Evolutionary conservation across 1,140 invertebrate species (phyloP), one percentile per base, ranked within the genome.

Genomic region (Rhizoglyphus robini): DNA sequence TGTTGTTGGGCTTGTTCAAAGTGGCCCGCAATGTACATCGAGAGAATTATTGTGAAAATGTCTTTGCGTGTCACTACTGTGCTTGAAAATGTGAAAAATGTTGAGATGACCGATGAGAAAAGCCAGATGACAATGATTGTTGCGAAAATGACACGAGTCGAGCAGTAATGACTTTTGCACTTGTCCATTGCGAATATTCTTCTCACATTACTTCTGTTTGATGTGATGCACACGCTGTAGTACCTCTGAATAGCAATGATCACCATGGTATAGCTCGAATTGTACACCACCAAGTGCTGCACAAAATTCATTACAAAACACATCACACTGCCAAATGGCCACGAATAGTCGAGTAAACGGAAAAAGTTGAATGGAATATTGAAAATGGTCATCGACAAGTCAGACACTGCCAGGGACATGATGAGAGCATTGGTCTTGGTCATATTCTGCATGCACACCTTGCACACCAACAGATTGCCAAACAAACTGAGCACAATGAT

Each of bases 381-480:
- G 67, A 91, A 83, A 0, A 90, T 69, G 0, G 87, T 85, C 82
- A 92, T 88, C 31, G 89, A 75, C 23, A 92, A 83, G 73, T 92
- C 88, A 25, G 87, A 87, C 8, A 90, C 76, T 0, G 89, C 87
- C 62, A 92, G 27, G n/a, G 32, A 61, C 25, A 61, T 25, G 2
- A 61, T 61, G 13, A 61, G 27, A 18, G 38, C 2, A 23, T 61
- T 61, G 2, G 59, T 61, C 25, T 46, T 36, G 13, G 59, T 61
- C 13, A 2, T 20, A 13, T 36, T 38, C 25, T 46, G 46, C 32
- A 61, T 18, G 27, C 59, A 61, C 13, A 61, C 27, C 23, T 18
- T 13, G 18, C n/a, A 25, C 11, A 61, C 59, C 2, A 61, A 23
- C 29, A 46, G 38, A 46, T 61, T 61, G 29, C 79, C 81, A 81